A percentile compares a stretch with the other conserved stretches of the same genome.
Evolutionary conservation across 1,140 invertebrate genomes (phyloP).

Genomic region (Limonius californicus): DNA sequence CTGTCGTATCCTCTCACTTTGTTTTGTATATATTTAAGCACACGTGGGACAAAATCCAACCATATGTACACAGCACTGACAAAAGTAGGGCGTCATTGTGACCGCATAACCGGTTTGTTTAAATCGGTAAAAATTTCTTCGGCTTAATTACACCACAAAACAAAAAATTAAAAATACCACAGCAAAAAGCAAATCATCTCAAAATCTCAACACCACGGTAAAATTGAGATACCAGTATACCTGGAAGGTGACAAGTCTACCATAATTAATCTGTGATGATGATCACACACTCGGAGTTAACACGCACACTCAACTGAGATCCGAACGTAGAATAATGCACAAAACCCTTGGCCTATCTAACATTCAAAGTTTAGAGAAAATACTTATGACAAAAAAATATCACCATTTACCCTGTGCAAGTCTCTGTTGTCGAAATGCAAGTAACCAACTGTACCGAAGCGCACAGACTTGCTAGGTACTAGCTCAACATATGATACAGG

Average conservation of each 20-base stretch:
- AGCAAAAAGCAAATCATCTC: no score
- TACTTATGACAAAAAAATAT: conserved; percentile 51
- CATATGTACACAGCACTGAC: no score
- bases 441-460: conserved; percentile 48
- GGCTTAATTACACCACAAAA: no score
- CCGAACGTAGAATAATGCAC: conserved; percentile 47
- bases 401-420: conserved; percentile 51
- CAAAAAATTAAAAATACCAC: no score
- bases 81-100: no score
- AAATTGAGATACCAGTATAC: neutral
- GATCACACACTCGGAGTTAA: conserved; percentile 36
- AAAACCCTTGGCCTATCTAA: conserved; percentile 48
- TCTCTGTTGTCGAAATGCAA: conserved; percentile 49
- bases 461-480: conserved; percentile 49
- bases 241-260: neutral
- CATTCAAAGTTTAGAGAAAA: conserved; percentile 50
- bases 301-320: conserved; percentile 45
- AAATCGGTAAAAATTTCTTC: no score
- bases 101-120: no score
- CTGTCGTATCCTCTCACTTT: no score
- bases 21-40: no score
- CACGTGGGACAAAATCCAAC: no score
- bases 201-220: no score
- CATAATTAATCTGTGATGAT: neutral
- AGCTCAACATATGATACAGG: conserved; percentile 50